These are phyloP conservation scores for Artemia sinica DNA, from an alignment of 2,888 invertebrate genomes.

Conservation along the genomic window DNA sequence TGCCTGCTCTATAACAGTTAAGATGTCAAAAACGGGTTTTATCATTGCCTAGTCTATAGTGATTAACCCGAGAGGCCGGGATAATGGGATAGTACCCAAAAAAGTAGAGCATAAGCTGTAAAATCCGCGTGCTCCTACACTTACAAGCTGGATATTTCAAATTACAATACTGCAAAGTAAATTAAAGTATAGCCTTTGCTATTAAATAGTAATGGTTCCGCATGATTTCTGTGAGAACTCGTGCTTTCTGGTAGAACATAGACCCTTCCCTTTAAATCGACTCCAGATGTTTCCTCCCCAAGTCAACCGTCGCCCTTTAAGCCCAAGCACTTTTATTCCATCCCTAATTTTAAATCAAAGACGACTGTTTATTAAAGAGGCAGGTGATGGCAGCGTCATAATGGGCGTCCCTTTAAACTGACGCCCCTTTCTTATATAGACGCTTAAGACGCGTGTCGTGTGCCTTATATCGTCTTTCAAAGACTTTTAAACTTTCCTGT, in stretches of 20 bases:
- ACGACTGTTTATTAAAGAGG: neutral
- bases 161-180: no score
- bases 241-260: neutral
- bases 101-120: no score
- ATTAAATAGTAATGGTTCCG: no score
- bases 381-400: slow-evolving; percentile 3
- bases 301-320: slow-evolving; percentile 11
- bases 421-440: neutral
- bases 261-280: slow-evolving; percentile 3
- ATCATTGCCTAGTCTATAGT: no score
- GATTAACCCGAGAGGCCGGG: no score
- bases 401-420: slow-evolving; percentile 7
- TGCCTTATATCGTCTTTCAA: slow-evolving; percentile 10
- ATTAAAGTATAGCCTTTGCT: no score
- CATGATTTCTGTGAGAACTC: no score
- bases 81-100: no score
- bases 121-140: no score
- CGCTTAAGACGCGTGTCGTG: slow-evolving; percentile 10
- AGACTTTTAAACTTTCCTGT: slow-evolving; percentile 12
- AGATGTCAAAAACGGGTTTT: no score
- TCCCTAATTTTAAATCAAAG: neutral
- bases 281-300: slow-evolving; percentile 10
- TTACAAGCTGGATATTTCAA: no score
- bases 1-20: no score
- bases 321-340: neutral